Evolutionary conservation across 2,797 vertebrate genomes (phyloP).

Genomic region (Platalea minor): DNA sequence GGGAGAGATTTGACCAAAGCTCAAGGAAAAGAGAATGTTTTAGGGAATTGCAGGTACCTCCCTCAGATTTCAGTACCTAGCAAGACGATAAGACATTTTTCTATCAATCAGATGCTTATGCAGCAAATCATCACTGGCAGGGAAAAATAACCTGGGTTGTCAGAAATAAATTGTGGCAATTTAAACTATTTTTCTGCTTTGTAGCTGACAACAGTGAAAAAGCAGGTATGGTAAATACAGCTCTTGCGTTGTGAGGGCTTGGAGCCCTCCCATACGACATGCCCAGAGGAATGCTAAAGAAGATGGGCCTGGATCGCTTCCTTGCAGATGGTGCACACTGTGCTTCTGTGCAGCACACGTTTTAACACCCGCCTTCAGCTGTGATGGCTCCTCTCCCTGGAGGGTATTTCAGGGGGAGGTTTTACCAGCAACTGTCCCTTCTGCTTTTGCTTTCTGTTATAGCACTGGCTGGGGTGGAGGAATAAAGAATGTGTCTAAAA

Average conservation of each 20-base stretch:
- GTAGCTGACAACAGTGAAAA: neutral
- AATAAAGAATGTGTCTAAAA: neutral
- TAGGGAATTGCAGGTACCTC: too few relatives aligned
- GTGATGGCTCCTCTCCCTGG: fast-evolving
- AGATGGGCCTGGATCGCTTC: too few relatives aligned
- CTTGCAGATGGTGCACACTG: fast-evolving
- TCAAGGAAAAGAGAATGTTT: neutral
- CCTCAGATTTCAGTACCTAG: neutral
- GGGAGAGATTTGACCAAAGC: too few relatives aligned
- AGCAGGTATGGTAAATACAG: neutral
- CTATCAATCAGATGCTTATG: neutral
- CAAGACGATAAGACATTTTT: neutral
- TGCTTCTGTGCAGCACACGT: fast-evolving
- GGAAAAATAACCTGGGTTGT: neutral
- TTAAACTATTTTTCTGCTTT: neutral
- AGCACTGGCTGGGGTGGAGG: neutral
- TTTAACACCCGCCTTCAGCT: too few relatives aligned
- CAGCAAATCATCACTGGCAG: too few relatives aligned
- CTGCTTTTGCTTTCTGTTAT: neutral
- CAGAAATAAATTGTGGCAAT: neutral
- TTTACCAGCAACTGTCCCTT: neutral
- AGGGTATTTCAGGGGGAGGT: neutral
- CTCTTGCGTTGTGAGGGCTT: neutral
- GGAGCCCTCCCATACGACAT: fast-evolving
- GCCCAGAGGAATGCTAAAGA: neutral